Percentiles rank a stretch among this genome's conserved stretches.
phyloP scores from a whole-genome alignment of 2,797 vertebrate species.

The Catharus ustulatus region DNA sequence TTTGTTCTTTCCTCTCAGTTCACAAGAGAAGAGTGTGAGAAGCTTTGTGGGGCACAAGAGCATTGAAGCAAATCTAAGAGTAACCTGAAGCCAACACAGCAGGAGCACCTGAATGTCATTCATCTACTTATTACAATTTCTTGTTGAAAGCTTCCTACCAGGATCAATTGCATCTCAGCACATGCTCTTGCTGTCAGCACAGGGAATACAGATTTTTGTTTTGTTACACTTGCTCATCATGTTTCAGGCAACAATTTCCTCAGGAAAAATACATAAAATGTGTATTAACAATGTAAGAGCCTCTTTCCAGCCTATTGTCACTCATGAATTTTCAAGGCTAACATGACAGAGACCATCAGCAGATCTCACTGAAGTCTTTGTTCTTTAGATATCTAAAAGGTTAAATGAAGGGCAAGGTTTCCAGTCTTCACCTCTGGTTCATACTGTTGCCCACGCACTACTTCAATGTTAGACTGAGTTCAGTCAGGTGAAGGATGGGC shows the following conservation, averaged over 20 bases:
- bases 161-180: not conserved
- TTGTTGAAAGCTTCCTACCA: not conserved
- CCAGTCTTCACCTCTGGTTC: not conserved
- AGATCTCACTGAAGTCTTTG: not conserved
- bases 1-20: not conserved
- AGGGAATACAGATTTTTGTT: not conserved
- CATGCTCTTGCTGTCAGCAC: not conserved
- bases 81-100: not conserved
- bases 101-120: not conserved
- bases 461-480: not conserved
- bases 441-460: not conserved
- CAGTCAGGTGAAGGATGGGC: not conserved
- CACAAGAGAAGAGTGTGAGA: not conserved
- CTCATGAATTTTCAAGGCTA: not conserved
- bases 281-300: not conserved
- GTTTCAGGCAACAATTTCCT: not conserved
- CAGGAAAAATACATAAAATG: not conserved
- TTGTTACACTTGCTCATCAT: not conserved
- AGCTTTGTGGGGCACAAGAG: not conserved
- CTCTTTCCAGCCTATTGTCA: not conserved
- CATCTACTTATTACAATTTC: not conserved
- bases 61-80: not conserved
- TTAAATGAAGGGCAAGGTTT: not conserved
- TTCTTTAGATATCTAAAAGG: not conserved
- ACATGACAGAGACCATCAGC: rapidly evolving